Evolutionary conservation across 1,140 invertebrate genomes (phyloP), one percentile per base, ranked within the genome.

Genomic region (Drosophila virilis): DNA sequence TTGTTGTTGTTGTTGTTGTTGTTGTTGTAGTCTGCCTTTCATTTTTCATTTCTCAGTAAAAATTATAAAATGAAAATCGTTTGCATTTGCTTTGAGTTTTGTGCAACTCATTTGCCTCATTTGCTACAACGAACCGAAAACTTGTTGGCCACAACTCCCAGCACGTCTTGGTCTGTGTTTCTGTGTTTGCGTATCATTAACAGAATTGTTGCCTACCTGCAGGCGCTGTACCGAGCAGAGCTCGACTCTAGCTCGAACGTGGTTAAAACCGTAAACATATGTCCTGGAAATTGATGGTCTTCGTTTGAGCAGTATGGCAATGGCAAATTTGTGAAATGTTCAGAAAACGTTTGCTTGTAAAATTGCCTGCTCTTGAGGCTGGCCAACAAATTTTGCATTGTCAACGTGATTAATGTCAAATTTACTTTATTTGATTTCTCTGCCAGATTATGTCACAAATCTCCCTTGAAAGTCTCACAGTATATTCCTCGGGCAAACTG

Each of bases 101-200:
- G 33, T 28, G n/a, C 51, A 72, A 67, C 62, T 59, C 62, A 72
- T 72, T 65, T 71, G 50, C 3, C 50, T 43, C 61, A 71, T 71
- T 74, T 74, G 57, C 33, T 22, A 17, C 32, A 33, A 60, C 33
- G 8, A n/a, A 33, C 12, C 37, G 43, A 51, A 33, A 57, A 28
- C 15, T n/a, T 40, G 33, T 17, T 28, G 8, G 55, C 22, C 9
- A 10, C 43, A 59, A 32, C 43, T 13, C 58, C 22, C 42, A 22
- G 9, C 8, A 37, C 9, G 17, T 37, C 54, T 52, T 40, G 4
- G 2, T 9, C 42, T 28, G 46, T 81, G 62, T 79, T 84, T 9
- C 42, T 28, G 46, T 81, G 62, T 79, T 83, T 84, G 76, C 48
- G 55, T 75, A 69, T 82, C 80, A 83, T 82, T 82, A 83, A 81